These are phyloP conservation scores for Orthosia gothica DNA, from an alignment of 2,888 invertebrate species.

Conservation along the genomic window DNA sequence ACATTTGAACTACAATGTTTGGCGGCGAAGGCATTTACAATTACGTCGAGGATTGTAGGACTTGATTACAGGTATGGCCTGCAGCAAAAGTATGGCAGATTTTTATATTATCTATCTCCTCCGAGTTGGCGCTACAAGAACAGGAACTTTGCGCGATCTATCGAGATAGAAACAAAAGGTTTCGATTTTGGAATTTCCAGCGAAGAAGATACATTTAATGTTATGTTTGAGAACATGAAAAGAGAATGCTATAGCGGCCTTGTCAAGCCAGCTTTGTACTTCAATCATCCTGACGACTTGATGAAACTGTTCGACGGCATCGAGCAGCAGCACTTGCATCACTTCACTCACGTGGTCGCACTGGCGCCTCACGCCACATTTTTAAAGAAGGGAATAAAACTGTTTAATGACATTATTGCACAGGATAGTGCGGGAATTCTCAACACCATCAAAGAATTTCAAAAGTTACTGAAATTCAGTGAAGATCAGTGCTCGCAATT, in stretches of 20 bases:
- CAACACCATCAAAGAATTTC: constrained; percentile 77
- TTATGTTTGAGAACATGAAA: constrained; percentile 88
- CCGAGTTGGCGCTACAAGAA: constrained; percentile 91
- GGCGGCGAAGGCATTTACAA: constrained; percentile 81
- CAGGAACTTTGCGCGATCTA: constrained; percentile 87
- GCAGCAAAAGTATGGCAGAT: constrained; percentile 93
- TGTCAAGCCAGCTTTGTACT: constrained; percentile 90
- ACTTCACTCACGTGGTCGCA: constrained; percentile 92
- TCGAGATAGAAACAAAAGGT: constrained; percentile 87
- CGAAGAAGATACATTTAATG: constrained; percentile 84
- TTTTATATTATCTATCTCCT: constrained; percentile 93
- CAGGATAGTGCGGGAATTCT: constrained; percentile 76
- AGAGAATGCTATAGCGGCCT: constrained; percentile 82
- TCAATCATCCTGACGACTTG: constrained; percentile 90
- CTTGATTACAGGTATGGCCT: constrained; percentile 92
- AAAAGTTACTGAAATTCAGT: constrained; percentile 80
- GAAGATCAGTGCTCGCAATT: constrained; percentile 89
- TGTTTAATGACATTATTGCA: constrained; percentile 83
- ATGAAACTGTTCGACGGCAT: constrained; percentile 91
- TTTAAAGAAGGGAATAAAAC: constrained; percentile 85
- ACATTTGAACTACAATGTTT: constrained; percentile 85
- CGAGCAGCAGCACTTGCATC: constrained; percentile 93
- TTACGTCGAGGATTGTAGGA: constrained; percentile 89
- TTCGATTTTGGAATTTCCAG: constrained; percentile 83
- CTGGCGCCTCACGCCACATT: constrained; percentile 89